Evolutionary conservation across 2,888 invertebrate species (phyloP).

Genomic region (Cancer borealis): DNA sequence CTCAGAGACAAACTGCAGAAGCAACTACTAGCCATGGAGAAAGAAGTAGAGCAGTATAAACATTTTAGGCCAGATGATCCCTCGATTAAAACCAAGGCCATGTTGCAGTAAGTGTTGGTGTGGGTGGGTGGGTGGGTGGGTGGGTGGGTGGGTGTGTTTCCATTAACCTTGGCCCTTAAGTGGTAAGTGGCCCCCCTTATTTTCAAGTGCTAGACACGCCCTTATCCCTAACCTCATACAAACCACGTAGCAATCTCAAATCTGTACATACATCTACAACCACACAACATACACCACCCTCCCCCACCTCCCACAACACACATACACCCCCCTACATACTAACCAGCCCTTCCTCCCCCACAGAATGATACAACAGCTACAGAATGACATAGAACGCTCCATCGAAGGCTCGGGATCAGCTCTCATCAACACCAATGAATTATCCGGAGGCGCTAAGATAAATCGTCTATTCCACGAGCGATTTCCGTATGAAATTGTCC

Average conservation of each 20-base stretch:
- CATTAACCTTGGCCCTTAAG: no score
- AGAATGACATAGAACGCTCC: slow-evolving; percentile 98
- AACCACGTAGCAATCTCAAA: no score
- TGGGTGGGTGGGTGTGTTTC: neutral
- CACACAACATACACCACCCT: no score
- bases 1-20: slow-evolving; percentile 97
- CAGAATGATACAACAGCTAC: slow-evolving; percentile 99
- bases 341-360: slow-evolving; percentile 74
- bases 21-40: slow-evolving; percentile 95
- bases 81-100: slow-evolving; percentile 98
- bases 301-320: no score
- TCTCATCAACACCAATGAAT: slow-evolving; percentile 94
- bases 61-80: slow-evolving; percentile 99
- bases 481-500: slow-evolving; percentile 99
- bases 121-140: neutral
- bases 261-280: no score
- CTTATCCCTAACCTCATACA: no score
- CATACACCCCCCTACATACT: neutral
- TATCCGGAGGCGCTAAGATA: slow-evolving; percentile 99
- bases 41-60: slow-evolving; percentile 99
- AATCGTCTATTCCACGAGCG: slow-evolving; percentile 99
- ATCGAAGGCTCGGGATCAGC: slow-evolving; percentile 99
- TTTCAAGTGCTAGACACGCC: no score
- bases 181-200: no score
- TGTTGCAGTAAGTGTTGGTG: slow-evolving; percentile 90